phyloP scores from a whole-genome alignment of 2,113 vertebrate species.

The rat (Rattus norvegicus) region DNA sequence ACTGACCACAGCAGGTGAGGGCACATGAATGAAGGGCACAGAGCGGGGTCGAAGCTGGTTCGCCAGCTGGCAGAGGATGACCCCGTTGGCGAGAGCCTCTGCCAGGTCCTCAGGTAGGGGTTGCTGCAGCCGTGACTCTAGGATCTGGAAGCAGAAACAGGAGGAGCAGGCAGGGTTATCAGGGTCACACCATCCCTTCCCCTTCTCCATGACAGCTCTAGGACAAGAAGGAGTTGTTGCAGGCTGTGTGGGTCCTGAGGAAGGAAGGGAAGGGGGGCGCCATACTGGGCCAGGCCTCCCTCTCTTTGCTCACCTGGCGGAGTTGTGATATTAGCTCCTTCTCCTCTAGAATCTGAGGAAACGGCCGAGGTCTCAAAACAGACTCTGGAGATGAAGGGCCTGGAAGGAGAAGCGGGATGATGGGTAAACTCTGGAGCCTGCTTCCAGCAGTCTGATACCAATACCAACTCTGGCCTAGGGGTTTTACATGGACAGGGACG shows the following conservation, averaged over 20 bases:
- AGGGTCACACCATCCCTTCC: background rate
- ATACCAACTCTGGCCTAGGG: background rate
- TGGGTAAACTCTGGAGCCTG: background rate
- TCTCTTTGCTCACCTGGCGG: slow-evolving; percentile 86
- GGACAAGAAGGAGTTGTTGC: background rate
- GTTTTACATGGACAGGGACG: background rate
- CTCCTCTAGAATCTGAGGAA: slow-evolving; percentile 82
- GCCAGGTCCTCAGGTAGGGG: slow-evolving; percentile 89
- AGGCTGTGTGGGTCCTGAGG: background rate
- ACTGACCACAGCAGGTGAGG: slow-evolving; percentile 95
- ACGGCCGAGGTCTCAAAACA: slow-evolving; percentile 49
- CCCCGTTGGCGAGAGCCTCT: slow-evolving; percentile 90
- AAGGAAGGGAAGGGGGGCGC: background rate
- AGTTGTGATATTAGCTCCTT: slow-evolving; percentile 86
- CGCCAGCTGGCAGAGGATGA: slow-evolving; percentile 92
- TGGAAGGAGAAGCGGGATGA: background rate
- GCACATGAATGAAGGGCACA: slow-evolving; percentile 92
- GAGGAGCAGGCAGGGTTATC: background rate
- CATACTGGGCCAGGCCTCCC: background rate
- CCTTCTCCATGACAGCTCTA: background rate
- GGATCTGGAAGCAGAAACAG: slow-evolving; percentile 79
- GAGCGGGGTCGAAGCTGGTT: slow-evolving; percentile 91
- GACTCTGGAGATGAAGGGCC: slow-evolving; percentile 62
- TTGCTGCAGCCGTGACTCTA: slow-evolving; percentile 89
- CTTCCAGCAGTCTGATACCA: background rate